phyloP scores from a whole-genome alignment of 2,888 invertebrate species.

The Rhogogaster chlorosoma region DNA sequence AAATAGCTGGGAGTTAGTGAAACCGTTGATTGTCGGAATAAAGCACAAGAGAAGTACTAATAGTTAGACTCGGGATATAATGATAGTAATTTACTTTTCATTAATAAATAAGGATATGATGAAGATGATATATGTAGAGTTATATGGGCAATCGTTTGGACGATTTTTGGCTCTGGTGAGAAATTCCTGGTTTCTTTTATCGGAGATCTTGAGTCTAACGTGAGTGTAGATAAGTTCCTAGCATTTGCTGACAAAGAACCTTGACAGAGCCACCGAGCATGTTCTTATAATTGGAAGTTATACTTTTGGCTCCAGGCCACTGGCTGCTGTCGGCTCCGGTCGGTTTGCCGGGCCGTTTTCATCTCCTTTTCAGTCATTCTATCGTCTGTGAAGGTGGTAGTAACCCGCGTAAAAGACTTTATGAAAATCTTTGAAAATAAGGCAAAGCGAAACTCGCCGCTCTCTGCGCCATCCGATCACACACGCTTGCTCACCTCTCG shows the following conservation, averaged over 20 bases:
- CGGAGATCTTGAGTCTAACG: not conserved
- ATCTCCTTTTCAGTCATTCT: slow-evolving; percentile 16
- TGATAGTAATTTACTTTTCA: not conserved
- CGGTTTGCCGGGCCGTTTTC: not conserved
- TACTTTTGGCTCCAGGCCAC: slow-evolving; percentile 34
- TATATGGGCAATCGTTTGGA: not conserved
- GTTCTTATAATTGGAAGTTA: slow-evolving; percentile 41
- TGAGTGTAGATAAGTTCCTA: not conserved
- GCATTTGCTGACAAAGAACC: slow-evolving; percentile 15
- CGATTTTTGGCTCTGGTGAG: not conserved
- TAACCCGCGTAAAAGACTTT: not conserved
- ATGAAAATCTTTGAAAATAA: slow-evolving; percentile 19
- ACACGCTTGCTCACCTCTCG: slow-evolving; percentile 17
- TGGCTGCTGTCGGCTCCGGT: not conserved
- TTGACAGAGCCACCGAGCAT: slow-evolving; percentile 9
- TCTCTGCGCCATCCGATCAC: slow-evolving; percentile 11
- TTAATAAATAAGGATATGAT: not conserved
- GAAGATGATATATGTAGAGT: not conserved
- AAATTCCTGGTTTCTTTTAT: not conserved
- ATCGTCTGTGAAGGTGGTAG: not conserved
- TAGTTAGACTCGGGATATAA: not conserved
- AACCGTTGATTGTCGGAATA: not conserved
- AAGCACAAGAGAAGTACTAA: not conserved
- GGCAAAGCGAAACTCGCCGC: not conserved
- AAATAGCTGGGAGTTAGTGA: not conserved